Evolutionary conservation across 2,888 invertebrate species (phyloP).

Genomic region (Germaria angustata): DNA sequence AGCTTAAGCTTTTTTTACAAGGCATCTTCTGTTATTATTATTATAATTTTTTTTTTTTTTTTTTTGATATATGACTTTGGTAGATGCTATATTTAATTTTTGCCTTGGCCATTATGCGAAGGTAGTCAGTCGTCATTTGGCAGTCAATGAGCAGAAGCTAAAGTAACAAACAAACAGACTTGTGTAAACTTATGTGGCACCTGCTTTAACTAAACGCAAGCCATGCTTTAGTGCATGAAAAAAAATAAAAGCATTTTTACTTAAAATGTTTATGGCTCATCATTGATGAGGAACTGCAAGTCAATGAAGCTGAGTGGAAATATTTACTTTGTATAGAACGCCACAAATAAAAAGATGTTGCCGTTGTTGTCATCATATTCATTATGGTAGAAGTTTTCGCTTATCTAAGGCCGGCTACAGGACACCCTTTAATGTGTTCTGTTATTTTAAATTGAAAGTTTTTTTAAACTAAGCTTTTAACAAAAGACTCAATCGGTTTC

Average conservation of each 20-base stretch:
- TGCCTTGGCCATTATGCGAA: conserved; percentile 18
- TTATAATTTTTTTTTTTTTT: neutral
- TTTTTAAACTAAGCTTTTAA: no score
- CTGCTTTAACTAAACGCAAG: conserved; percentile 54
- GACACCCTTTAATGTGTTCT: no score
- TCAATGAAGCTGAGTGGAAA: conserved; percentile 34
- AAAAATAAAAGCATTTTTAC: neutral
- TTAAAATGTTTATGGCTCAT: conserved; percentile 17
- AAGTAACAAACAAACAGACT: conserved; percentile 8
- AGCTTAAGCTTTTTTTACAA: conserved; percentile 53
- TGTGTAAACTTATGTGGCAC: conserved; percentile 48
- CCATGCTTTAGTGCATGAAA: neutral
- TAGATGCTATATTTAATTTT: conserved; percentile 42
- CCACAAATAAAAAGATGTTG: conserved; percentile 44
- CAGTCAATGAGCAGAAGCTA: conserved; percentile 29
- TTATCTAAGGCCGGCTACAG: neutral
- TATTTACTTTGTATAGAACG: conserved; percentile 37
- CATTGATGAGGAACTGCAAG: conserved; percentile 36
- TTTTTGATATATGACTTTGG: conserved; percentile 35
- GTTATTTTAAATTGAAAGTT: neutral
- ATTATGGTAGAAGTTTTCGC: conserved; percentile 5
- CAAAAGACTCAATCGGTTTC: no score
- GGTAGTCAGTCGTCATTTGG: conserved; percentile 27
- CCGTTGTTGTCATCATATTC: conserved; percentile 60
- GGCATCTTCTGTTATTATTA: neutral